Evolutionary conservation across 2,888 invertebrate species (phyloP).

Genomic region (Harpalus rubripes): DNA sequence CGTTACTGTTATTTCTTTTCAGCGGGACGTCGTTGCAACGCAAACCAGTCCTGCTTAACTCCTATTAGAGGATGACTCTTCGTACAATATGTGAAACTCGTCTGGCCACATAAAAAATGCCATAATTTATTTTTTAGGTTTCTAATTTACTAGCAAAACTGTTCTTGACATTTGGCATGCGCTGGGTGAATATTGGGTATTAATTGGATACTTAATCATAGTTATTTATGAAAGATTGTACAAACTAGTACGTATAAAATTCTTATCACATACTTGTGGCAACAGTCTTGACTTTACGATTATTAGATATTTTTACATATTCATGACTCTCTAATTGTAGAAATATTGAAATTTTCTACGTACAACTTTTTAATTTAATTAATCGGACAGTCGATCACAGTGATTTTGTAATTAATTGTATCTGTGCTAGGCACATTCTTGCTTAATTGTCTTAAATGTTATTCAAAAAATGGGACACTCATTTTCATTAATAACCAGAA

Average conservation of each 20-base stretch:
- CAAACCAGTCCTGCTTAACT: slow-evolving; percentile 35
- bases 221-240: slow-evolving; percentile 61
- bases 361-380: slow-evolving; percentile 47
- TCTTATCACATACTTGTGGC: slow-evolving; percentile 56
- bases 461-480: not conserved
- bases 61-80: slow-evolving; percentile 39
- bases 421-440: slow-evolving; percentile 44
- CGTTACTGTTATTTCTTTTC: slow-evolving; percentile 31
- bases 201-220: slow-evolving; percentile 66
- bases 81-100: slow-evolving; percentile 59
- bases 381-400: slow-evolving; percentile 26
- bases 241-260: slow-evolving; percentile 36
- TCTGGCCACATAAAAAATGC: slow-evolving; percentile 64
- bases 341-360: slow-evolving; percentile 46
- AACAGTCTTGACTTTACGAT: slow-evolving; percentile 22
- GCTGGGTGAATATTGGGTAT: slow-evolving; percentile 64
- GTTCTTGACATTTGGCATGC: slow-evolving; percentile 67
- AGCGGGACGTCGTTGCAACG: not conserved
- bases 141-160: slow-evolving; percentile 66
- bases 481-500: slow-evolving; percentile 32
- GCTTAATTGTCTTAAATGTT: slow-evolving; percentile 38
- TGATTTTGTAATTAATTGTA: slow-evolving; percentile 43
- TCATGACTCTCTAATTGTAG: slow-evolving; percentile 51
- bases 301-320: slow-evolving; percentile 59
- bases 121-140: slow-evolving; percentile 65